phyloP scores from a whole-genome alignment of 2,888 invertebrate genomes.

The Oxyscelio sp. region DNA sequence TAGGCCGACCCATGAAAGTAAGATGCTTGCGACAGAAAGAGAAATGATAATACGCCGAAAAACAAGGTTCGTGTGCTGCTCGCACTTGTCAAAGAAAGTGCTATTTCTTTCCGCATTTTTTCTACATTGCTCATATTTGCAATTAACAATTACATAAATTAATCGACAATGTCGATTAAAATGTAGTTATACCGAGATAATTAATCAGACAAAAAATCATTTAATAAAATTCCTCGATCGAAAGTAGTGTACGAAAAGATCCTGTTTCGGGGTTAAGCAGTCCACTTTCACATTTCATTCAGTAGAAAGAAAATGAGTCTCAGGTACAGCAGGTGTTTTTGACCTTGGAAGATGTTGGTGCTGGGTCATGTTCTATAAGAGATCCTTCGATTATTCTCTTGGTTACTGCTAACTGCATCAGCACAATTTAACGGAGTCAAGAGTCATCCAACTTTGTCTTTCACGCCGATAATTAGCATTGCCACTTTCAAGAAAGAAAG shows the following conservation, averaged over 20 bases:
- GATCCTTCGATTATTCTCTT: conserved; percentile 26
- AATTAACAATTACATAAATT: conserved; percentile 24
- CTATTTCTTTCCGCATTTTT: not conserved
- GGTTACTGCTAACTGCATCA: conserved; percentile 4
- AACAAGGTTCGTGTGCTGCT: conserved; percentile 38
- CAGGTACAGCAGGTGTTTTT: conserved; percentile 73
- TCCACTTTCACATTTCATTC: conserved; percentile 75
- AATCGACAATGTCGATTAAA: conserved; percentile 17
- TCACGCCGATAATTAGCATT: conserved; percentile 32
- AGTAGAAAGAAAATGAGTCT: conserved; percentile 49
- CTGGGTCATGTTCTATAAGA: conserved; percentile 40
- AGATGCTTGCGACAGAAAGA: conserved; percentile 70
- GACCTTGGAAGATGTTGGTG: conserved; percentile 74
- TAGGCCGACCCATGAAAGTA: conserved; percentile 73
- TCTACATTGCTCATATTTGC: conserved; percentile 5
- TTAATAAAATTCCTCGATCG: conserved; percentile 59
- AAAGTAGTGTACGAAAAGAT: conserved; percentile 75
- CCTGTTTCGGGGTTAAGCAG: conserved; percentile 69
- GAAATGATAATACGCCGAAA: conserved; percentile 64
- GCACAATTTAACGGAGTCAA: conserved; percentile 50
- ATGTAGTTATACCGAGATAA: not conserved
- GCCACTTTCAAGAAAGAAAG: conserved; percentile 27
- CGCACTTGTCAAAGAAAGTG: conserved; percentile 28
- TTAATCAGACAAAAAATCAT: conserved; percentile 23
- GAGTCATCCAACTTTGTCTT: conserved; percentile 44